Evolutionary conservation across 1,140 invertebrate species (phyloP).

Genomic region (Plutomurus gul): DNA sequence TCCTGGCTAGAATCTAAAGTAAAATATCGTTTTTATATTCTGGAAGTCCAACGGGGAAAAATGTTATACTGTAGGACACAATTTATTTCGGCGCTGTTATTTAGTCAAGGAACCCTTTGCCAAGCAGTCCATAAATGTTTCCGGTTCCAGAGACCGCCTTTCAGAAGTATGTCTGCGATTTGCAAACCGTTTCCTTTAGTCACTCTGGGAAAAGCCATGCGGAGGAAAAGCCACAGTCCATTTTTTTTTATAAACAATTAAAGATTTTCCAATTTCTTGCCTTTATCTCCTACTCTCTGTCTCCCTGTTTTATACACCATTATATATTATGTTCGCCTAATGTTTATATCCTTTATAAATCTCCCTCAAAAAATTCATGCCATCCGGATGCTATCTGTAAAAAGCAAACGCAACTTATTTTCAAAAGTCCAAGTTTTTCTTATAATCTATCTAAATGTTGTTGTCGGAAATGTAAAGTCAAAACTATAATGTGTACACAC

Average conservation of each 20-base stretch:
- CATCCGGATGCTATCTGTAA: too few relatives aligned
- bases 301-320: too few relatives aligned
- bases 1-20: constrained; percentile 1
- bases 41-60: not conserved
- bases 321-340: too few relatives aligned
- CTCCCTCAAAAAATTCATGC: too few relatives aligned
- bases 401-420: too few relatives aligned
- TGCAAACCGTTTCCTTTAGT: constrained; percentile 9
- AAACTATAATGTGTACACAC: too few relatives aligned
- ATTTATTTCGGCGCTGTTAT: too few relatives aligned
- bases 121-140: constrained; percentile 23
- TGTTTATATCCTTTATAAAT: too few relatives aligned
- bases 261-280: not conserved
- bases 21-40: constrained; percentile 15
- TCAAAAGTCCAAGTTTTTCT: too few relatives aligned
- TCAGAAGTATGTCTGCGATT: constrained; percentile 5
- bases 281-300: too few relatives aligned
- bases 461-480: too few relatives aligned
- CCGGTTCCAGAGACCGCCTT: not conserved
- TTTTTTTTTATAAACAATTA: not conserved
- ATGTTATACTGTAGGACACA: not conserved
- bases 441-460: too few relatives aligned
- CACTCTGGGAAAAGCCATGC: not conserved
- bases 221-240: not conserved
- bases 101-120: not conserved